Evolutionary conservation across 2,888 invertebrate species (phyloP), one percentile per base, ranked within the genome.

Genomic region (Gasteruption jaculator): DNA sequence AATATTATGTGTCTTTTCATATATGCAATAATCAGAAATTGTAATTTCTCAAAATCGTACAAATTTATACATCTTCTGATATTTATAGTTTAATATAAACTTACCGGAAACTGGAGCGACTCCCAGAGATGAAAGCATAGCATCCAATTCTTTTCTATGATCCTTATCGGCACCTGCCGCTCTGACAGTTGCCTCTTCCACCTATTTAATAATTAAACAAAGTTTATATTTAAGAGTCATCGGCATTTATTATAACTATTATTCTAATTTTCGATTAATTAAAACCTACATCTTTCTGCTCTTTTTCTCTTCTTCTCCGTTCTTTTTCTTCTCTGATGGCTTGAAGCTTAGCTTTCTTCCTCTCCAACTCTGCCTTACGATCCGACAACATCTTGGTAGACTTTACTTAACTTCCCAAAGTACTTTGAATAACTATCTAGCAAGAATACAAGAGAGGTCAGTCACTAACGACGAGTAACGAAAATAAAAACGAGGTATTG

Each of bases 261-360:
- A 26, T 15, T 20, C n/a, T 4, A 21, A 35, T 8, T 20, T 30
- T 11, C 30, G 32, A 27, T 71, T 65, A 60, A 39, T 53, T 20
- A 11, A 34, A 26, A 38, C 85, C 83, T 57, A 87, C 86, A 80
- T 90, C 89, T 74, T 89, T 89, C 61, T 84, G 81, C 71, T 91
- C 91, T 61, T 90, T 91, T 72, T 91, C 91, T 43, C 85, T 77
- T 33, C 86, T 78, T 45, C 90, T 79, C 6, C 90, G 78, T 69
- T 91, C 91, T 63, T 92, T 93, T 71, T 92, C 91, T 56, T 92
- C 91, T 2, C 91, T 77, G 40, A 93, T 78, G 15, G 90, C 90
- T 66, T 91, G 89, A 56, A 93, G 79, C 73, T 91, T 91, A 16
- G 90, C 91, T 71, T 91, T 91, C 72, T 93, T 93, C 46, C 91